Evolutionary conservation across 2,113 vertebrate species (phyloP), one percentile per base, ranked within the genome.

Genomic region (Gobiocypris rarus): DNA sequence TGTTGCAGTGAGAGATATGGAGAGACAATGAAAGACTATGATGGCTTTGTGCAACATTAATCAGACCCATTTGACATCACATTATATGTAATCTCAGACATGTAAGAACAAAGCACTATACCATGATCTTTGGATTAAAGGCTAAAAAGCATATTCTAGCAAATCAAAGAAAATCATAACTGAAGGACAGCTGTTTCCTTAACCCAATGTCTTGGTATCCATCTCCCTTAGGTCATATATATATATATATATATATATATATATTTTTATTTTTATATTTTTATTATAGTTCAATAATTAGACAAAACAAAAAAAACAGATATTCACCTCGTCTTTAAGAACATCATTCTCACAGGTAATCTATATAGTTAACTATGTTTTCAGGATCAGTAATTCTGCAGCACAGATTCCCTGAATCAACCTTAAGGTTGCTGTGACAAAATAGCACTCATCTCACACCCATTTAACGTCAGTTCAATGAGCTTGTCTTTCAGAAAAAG

Each of bases 1-100:
- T 91, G 88, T 91, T 93, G 87, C 8, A 75, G 26, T 28, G 31
- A 73, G 10, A 73, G 10, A 80, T 58, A 75, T 3, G 19, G 0
- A 67, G 31, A 80, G 50, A 65, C 6, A 84, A 48, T 19, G 2
- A 82, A 17, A 83, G 48, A 41, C 54, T 59, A 24, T 77, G 52
- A 41, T 41, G 75, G 52, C 75, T 77, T 54, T 58, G 75, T 26
- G 22, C 9, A 76, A 24, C 24, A 8, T 41, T 58, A 59, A 77
- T 59, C 54, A 59, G 31, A 43, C 54, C 52, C 22, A 59, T 77
- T 59, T 77, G 52, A 77, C 3, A 15, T n/a, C n/a, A n/a, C n/a
- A n/a, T n/a, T n/a, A n/a, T n/a, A n/a, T n/a, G 28, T 34, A 59
- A 77, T 77, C 54, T 41, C 75, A 59, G 31, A 77, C 22, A 58